Evolutionary conservation across 2,797 vertebrate genomes (phyloP).

Genomic region (Caiman crocodilus): DNA sequence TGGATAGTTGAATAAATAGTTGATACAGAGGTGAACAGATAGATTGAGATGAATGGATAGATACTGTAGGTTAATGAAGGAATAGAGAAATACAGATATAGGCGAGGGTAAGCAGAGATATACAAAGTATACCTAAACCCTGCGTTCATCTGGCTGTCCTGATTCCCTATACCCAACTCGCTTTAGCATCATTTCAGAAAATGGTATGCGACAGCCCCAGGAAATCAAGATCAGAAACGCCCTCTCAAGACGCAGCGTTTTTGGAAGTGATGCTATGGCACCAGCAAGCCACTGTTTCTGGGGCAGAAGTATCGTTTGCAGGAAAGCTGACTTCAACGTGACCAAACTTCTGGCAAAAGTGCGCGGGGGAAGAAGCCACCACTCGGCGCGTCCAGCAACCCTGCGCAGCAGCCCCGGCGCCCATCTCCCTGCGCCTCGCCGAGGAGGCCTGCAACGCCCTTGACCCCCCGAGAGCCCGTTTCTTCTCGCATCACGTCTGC

Average conservation of each 20-base stretch:
- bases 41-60: conserved; percentile 14
- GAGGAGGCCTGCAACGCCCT: neutral
- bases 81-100: conserved; percentile 16
- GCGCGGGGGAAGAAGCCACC: neutral
- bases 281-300: neutral
- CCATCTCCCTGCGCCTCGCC: accelerated
- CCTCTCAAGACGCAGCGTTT: neutral
- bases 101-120: accelerated
- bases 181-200: accelerated
- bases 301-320: neutral
- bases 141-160: accelerated
- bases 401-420: neutral
- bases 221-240: accelerated
- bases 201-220: accelerated
- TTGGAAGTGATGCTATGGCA: neutral
- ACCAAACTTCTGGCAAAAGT: neutral
- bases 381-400: accelerated
- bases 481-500: conserved; percentile 25
- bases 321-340: accelerated
- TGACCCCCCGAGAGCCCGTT: conserved; percentile 28
- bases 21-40: neutral
- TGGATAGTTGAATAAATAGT: neutral
- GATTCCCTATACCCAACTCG: neutral
- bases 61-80: neutral
- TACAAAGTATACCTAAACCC: neutral